These are phyloP conservation scores for Agelas oroides DNA, from an alignment of 37 sponge, comb jelly and placozoan species.

Conservation along the genomic window DNA sequence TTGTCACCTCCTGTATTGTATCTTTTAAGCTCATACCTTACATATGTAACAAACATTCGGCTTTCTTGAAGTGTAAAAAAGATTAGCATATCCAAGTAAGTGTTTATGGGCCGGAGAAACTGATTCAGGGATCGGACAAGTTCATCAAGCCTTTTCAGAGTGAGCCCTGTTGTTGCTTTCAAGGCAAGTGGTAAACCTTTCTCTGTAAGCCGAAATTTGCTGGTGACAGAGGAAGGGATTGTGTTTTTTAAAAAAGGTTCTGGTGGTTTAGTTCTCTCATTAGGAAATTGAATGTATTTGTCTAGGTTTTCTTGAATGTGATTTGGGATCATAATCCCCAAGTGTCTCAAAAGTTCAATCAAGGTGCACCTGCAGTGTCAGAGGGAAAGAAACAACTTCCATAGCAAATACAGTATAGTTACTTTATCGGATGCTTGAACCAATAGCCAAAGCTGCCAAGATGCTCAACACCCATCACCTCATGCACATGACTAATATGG, in stretches of 20 bases:
- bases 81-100: not conserved
- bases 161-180: not conserved
- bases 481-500: too few relatives aligned
- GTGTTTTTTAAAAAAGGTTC: not conserved
- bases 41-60: conserved; percentile 9
- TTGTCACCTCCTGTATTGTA: too few relatives aligned
- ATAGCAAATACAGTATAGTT: too few relatives aligned
- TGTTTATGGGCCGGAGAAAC: not conserved
- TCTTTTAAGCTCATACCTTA: not conserved
- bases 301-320: not conserved
- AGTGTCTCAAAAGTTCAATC: not conserved
- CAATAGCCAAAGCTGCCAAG: too few relatives aligned
- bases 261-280: not conserved
- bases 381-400: too few relatives aligned
- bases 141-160: not conserved
- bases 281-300: conserved; percentile 9
- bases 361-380: too few relatives aligned
- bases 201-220: not conserved
- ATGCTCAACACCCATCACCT: too few relatives aligned
- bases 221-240: not conserved
- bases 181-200: not conserved
- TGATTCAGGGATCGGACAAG: not conserved
- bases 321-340: not conserved
- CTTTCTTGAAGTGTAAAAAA: conserved; percentile 8
- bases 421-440: too few relatives aligned